Conservation (phyloP, 2,113 vertebrate genomes). For the Henicopernis longicauda region DNA sequence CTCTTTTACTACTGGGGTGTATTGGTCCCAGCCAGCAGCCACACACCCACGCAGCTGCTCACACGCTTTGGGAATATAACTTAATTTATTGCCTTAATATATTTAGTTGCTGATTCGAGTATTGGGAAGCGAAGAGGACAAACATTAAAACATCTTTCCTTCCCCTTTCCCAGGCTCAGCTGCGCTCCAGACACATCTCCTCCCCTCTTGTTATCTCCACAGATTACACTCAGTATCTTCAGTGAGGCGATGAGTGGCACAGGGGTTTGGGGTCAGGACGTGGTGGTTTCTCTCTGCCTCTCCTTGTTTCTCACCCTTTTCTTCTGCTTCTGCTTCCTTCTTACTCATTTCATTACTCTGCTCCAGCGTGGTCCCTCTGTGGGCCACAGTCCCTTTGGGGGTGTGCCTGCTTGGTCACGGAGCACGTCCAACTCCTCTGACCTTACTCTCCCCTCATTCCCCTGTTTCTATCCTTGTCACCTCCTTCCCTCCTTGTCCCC, state of each 20-base stretch:
- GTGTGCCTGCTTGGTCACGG: not conserved
- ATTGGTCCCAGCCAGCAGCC: not conserved
- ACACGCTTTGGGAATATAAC: not conserved
- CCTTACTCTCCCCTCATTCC: not conserved
- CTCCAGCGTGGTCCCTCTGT: not conserved
- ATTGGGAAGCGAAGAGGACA: not conserved
- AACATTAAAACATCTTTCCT: slow-evolving; percentile 3
- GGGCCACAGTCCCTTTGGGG: not conserved
- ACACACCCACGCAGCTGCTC: not conserved
- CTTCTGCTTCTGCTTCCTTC: not conserved
- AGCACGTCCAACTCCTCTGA: not conserved
- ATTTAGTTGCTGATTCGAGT: not conserved
- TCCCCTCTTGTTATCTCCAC: not conserved
- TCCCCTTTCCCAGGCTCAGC: slow-evolving; percentile 31
- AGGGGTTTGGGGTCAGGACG: not conserved
- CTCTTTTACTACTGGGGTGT: not conserved
- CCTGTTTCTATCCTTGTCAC: not conserved
- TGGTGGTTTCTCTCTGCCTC: not conserved
- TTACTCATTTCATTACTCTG: not conserved
- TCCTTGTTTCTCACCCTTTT: not conserved
- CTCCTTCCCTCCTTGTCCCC: not conserved
- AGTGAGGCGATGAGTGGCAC: not conserved
- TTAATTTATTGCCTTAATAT: not conserved
- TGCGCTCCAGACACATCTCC: not conserved
- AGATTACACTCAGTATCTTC: not conserved